A percentile compares a stretch with the other conserved stretches of the same genome.
Evolutionary conservation across 2,113 vertebrate species (phyloP).

Genomic region (Misgurnus mizolepis): DNA sequence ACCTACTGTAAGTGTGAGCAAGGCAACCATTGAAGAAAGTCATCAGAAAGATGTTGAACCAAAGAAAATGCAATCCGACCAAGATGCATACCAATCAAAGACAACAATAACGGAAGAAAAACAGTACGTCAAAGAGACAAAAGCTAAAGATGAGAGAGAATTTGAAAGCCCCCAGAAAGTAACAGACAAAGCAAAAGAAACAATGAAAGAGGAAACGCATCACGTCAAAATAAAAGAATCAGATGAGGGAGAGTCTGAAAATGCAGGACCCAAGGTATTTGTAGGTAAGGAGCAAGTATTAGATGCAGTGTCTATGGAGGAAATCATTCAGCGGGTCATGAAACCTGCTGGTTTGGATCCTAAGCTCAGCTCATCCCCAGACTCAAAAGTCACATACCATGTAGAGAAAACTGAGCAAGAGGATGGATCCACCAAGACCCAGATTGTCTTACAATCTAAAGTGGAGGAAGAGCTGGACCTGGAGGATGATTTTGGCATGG

Average conservation of each 20-base stretch:
- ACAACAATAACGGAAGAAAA: constrained; percentile 37
- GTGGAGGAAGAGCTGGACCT: constrained; percentile 81
- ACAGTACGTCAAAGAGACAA: constrained; percentile 40
- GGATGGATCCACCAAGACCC: constrained; percentile 79
- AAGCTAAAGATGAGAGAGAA: constrained; percentile 30
- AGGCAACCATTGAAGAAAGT: constrained; percentile 55
- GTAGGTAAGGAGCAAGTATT: constrained; percentile 63
- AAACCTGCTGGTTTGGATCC: constrained; percentile 77
- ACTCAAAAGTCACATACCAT: constrained; percentile 80
- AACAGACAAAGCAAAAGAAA: constrained; percentile 45
- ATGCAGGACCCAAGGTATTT: constrained; percentile 13
- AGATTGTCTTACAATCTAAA: constrained; percentile 85
- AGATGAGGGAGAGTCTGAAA: constrained; percentile 26
- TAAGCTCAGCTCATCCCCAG: constrained; percentile 65
- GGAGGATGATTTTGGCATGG: constrained; percentile 70
- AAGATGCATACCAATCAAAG: constrained; percentile 54
- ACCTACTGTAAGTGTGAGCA: constrained; percentile 54
- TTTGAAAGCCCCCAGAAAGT: constrained; percentile 57
- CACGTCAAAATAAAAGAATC: constrained; percentile 6
- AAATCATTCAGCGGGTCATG: constrained; percentile 85
- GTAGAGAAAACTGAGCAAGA: constrained; percentile 79
- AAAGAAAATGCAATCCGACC: constrained; percentile 40
- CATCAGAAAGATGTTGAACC: constrained; percentile 57
- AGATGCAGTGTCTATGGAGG: constrained; percentile 72
- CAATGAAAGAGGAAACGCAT: constrained; percentile 7